Evolutionary conservation across 2,797 vertebrate genomes (phyloP).

Genomic region (Carapus acus): DNA sequence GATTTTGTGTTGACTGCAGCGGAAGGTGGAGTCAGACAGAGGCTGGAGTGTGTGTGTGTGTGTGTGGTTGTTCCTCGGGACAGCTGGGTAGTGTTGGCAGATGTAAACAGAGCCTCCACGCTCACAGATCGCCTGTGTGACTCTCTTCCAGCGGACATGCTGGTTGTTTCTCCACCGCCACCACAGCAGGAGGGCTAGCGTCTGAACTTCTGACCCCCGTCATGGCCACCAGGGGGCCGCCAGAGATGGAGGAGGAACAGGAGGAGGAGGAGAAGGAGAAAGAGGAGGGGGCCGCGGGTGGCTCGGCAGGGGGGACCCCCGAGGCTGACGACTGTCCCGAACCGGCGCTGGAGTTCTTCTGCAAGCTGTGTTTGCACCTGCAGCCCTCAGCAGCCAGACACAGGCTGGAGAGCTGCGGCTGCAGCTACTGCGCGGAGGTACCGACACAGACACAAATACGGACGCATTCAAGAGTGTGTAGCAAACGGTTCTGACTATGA

Average conservation of each 20-base stretch:
- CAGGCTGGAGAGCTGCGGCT: slow-evolving; percentile 81
- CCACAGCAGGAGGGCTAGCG: slow-evolving; percentile 59
- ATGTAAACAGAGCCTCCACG: background rate
- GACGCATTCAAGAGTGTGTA: background rate
- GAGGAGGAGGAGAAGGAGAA: too few relatives aligned
- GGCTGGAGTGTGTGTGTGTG: too few relatives aligned
- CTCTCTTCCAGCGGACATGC: slow-evolving; percentile 71
- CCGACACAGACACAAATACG: slow-evolving; percentile 31
- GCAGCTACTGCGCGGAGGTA: slow-evolving; percentile 87
- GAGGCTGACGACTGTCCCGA: background rate
- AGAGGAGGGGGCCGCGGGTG: slow-evolving; percentile 11
- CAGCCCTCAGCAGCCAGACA: slow-evolving; percentile 77
- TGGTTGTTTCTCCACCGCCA: slow-evolving; percentile 35
- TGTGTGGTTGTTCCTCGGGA: slow-evolving; percentile 9
- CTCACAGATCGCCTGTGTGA: slow-evolving; percentile 12
- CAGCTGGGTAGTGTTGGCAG: too few relatives aligned
- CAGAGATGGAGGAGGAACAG: too few relatives aligned
- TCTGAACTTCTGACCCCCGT: slow-evolving; percentile 2
- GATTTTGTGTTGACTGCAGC: background rate
- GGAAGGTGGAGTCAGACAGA: slow-evolving; percentile 18
- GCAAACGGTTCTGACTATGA: too few relatives aligned
- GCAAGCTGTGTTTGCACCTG: slow-evolving; percentile 90
- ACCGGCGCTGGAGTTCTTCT: slow-evolving; percentile 62
- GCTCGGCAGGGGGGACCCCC: background rate
- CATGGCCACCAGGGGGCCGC: slow-evolving; percentile 56